phyloP scores from a whole-genome alignment of 2,888 invertebrate genomes.

The Thymelicus lineola region DNA sequence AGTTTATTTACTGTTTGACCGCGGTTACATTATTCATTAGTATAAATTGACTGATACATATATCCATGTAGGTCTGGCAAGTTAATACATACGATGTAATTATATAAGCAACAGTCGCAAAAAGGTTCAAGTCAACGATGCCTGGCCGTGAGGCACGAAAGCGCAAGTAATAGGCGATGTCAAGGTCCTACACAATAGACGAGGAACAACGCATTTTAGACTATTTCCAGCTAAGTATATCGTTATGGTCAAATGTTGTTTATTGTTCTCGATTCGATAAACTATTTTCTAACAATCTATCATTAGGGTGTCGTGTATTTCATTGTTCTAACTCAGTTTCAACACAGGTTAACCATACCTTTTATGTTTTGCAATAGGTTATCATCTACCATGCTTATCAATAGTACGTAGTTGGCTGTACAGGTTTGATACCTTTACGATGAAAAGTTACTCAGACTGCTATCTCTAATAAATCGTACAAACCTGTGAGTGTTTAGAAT shows the following conservation, averaged over 20 bases:
- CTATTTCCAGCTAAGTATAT: background rate
- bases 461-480: background rate
- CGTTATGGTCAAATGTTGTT: constrained; percentile 25
- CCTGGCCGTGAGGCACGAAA: constrained; percentile 71
- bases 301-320: background rate
- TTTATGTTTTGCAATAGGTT: constrained; percentile 32
- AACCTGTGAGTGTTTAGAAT: background rate
- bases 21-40: constrained; percentile 21
- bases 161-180: constrained; percentile 63
- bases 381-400: constrained; percentile 6
- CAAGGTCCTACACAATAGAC: constrained; percentile 61
- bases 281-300: constrained; percentile 3
- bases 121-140: constrained; percentile 54
- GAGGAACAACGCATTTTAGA: constrained; percentile 43
- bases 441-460: background rate
- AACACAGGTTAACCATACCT: background rate
- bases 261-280: constrained; percentile 16
- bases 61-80: constrained; percentile 29
- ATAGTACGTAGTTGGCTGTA: background rate
- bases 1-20: constrained; percentile 30
- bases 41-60: constrained; percentile 30
- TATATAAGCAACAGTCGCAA: constrained; percentile 49
- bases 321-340: background rate
- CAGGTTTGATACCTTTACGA: constrained; percentile 1
- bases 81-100: constrained; percentile 27